phyloP scores from a whole-genome alignment of 2,888 invertebrate genomes.

The Stramonita haemastoma region DNA sequence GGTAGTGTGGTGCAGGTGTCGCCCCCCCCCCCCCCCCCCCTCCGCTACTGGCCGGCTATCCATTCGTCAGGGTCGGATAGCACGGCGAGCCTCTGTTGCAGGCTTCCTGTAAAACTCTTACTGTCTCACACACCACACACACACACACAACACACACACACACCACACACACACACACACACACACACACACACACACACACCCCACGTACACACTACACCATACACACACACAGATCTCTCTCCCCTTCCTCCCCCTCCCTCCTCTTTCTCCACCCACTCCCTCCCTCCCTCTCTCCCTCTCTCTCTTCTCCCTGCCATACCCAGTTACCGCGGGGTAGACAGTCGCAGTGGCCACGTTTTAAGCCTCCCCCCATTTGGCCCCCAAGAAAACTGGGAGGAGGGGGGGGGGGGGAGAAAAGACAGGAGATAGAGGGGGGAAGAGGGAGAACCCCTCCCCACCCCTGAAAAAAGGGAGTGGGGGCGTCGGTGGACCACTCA shows the following conservation, averaged over 20 bases:
- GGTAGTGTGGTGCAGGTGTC: not conserved
- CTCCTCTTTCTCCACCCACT: not conserved
- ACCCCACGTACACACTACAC: too few species aligned
- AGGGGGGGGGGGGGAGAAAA: not conserved
- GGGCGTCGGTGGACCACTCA: not conserved
- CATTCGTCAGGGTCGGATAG: slow-evolving; percentile 33
- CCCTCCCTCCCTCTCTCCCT: not conserved
- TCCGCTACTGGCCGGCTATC: slow-evolving; percentile 10
- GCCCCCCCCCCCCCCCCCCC: not conserved
- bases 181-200: too few species aligned
- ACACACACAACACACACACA: too few species aligned
- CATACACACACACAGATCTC: not conserved
- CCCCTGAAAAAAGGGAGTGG: not conserved
- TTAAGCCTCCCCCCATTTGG: slow-evolving; percentile 21
- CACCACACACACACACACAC: too few species aligned
- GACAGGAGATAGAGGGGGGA: too few species aligned
- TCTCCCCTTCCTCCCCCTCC: too few species aligned
- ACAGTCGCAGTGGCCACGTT: slow-evolving; percentile 9
- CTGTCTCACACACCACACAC: not conserved
- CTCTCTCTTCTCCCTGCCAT: not conserved
- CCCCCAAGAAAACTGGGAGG: not conserved
- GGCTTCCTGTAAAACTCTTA: slow-evolving; percentile 12
- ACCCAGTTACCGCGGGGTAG: not conserved
- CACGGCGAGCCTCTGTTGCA: slow-evolving; percentile 33
- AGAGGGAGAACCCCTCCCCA: too few species aligned